A percentile compares a stretch with the other conserved stretches of the same genome.
These are phyloP conservation scores for Tillus elongatus DNA, from an alignment of 2,888 invertebrate genomes.

Conservation along the genomic window DNA sequence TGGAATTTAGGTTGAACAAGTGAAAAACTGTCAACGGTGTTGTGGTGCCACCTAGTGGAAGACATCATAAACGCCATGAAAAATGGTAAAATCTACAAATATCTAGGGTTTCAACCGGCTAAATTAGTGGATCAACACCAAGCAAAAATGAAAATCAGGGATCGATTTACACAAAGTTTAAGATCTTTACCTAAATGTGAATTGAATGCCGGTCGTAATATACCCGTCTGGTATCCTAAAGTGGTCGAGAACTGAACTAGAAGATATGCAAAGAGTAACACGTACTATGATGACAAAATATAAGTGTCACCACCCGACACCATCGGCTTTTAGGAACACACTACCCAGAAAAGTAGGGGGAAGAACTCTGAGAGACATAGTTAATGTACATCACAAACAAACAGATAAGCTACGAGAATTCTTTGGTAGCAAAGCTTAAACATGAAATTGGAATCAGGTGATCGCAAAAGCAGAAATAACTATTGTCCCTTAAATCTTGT, in stretches of 20 bases:
- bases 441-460: neutral
- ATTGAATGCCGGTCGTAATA: neutral
- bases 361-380: neutral
- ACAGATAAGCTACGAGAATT: too few relatives aligned
- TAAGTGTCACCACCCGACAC: neutral
- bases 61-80: neutral
- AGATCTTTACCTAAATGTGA: neutral
- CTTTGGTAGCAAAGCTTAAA: neutral
- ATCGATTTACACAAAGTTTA: neutral
- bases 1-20: neutral
- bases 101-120: conserved; percentile 1
- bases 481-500: neutral
- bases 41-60: neutral
- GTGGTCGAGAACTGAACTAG: neutral
- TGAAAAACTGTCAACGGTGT: neutral
- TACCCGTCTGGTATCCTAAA: conserved; percentile 1
- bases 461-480: neutral
- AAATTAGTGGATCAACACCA: neutral
- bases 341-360: conserved; percentile 1
- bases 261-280: neutral
- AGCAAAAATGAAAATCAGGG: neutral
- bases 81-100: conserved; percentile 1
- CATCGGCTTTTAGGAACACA: neutral
- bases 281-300: neutral
- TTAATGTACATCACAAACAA: neutral